phyloP scores from a whole-genome alignment of 2,797 vertebrate species.

The Urocyon cinereoargenteus region DNA sequence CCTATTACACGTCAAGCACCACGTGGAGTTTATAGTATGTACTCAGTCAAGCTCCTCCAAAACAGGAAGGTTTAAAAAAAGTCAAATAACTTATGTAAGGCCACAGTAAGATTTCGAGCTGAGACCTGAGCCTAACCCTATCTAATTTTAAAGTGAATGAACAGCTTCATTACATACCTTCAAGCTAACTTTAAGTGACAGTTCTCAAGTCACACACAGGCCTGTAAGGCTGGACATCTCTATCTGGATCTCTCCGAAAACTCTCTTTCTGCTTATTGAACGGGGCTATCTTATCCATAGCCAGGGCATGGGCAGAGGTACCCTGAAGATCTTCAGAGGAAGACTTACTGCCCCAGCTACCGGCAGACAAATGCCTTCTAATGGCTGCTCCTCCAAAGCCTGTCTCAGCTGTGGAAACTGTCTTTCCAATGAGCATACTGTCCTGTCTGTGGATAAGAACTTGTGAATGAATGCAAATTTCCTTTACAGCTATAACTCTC shows the following conservation, averaged over 20 bases:
- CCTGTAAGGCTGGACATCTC: not conserved
- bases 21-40: not conserved
- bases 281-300: too few relatives aligned
- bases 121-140: not conserved
- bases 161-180: not conserved
- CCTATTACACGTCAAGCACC: not conserved
- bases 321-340: not conserved
- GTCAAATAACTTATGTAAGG: not conserved
- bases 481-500: not conserved
- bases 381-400: not conserved
- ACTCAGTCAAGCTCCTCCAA: not conserved
- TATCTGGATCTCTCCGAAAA: not conserved
- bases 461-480: not conserved
- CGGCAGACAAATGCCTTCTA: not conserved
- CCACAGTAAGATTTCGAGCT: not conserved
- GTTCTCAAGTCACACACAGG: not conserved
- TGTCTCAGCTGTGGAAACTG: not conserved
- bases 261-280: not conserved
- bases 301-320: fast-evolving
- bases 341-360: too few relatives aligned
- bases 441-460: not conserved
- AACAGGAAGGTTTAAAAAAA: not conserved
- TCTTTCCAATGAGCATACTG: not conserved
- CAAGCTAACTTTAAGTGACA: not conserved
- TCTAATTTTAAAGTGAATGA: not conserved